Conservation (phyloP, 2,797 vertebrate species). For the Malacoraja senta region DNA sequence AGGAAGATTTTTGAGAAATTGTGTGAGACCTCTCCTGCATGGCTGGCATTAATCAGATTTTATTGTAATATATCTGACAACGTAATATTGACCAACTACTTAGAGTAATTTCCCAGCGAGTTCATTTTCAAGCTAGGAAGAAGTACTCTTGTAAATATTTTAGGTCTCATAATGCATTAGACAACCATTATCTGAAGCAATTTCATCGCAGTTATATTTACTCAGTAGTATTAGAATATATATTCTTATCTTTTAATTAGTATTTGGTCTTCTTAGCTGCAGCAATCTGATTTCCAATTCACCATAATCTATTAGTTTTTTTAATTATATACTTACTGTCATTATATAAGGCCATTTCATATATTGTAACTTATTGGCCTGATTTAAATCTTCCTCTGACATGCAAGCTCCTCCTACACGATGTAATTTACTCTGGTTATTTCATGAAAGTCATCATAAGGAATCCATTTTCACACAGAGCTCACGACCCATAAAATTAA, state of each 20-base stretch:
- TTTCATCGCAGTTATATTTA: conserved; percentile 70
- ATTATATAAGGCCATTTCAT: conserved; percentile 63
- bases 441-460: conserved; percentile 61
- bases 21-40: not conserved
- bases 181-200: conserved; percentile 44
- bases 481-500: conserved; percentile 52
- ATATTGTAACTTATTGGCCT: conserved; percentile 64
- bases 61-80: not conserved
- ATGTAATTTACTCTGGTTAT: conserved; percentile 65
- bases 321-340: conserved; percentile 61
- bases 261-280: conserved; percentile 70
- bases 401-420: conserved; percentile 56
- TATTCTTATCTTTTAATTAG: conserved; percentile 63
- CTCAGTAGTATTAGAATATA: conserved; percentile 70
- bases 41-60: not conserved
- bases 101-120: not conserved
- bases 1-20: too few relatives aligned
- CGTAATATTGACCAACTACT: not conserved
- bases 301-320: conserved; percentile 61
- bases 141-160: not conserved
- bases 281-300: conserved; percentile 69
- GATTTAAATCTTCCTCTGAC: conserved; percentile 67
- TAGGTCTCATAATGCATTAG: not conserved
- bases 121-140: not conserved
- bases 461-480: conserved; percentile 62